Evolutionary conservation across 2,797 vertebrate species (phyloP).

Genomic region (Sebastes jordani): DNA sequence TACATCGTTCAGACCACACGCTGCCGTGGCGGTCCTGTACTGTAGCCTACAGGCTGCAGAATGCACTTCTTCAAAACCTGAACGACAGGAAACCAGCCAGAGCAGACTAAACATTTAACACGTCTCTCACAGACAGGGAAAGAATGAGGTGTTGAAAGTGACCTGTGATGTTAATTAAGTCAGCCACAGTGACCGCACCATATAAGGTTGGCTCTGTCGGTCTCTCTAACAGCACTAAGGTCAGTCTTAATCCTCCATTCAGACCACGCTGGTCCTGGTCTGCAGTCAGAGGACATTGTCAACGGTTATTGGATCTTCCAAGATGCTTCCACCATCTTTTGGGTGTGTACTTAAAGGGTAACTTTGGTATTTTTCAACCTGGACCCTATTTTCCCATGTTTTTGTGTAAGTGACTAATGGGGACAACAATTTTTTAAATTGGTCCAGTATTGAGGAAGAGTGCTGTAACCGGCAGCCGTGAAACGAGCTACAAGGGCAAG

Average conservation of each 20-base stretch:
- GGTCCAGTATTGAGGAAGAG: too few species aligned
- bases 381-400: too few species aligned
- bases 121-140: constrained; percentile 15
- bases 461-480: too few species aligned
- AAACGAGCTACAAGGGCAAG: too few species aligned
- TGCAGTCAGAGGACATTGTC: not conserved
- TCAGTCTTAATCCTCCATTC: constrained; percentile 25
- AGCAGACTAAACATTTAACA: constrained; percentile 53
- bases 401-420: too few species aligned
- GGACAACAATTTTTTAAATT: too few species aligned
- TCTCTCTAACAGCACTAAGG: constrained; percentile 10
- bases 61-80: constrained; percentile 26
- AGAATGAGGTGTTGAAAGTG: constrained; percentile 62
- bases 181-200: constrained; percentile 26
- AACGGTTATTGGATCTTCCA: not conserved
- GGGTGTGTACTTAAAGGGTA: not conserved
- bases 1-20: constrained; percentile 24
- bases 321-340: not conserved
- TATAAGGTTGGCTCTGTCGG: constrained; percentile 30
- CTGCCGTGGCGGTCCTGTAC: constrained; percentile 17
- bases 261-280: constrained; percentile 9
- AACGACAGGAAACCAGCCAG: constrained; percentile 47
- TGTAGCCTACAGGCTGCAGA: constrained; percentile 49
- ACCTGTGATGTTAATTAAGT: constrained; percentile 47
- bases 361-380: too few species aligned